phyloP scores from a whole-genome alignment of 1,140 invertebrate genomes.

The Amyelois transitella region DNA sequence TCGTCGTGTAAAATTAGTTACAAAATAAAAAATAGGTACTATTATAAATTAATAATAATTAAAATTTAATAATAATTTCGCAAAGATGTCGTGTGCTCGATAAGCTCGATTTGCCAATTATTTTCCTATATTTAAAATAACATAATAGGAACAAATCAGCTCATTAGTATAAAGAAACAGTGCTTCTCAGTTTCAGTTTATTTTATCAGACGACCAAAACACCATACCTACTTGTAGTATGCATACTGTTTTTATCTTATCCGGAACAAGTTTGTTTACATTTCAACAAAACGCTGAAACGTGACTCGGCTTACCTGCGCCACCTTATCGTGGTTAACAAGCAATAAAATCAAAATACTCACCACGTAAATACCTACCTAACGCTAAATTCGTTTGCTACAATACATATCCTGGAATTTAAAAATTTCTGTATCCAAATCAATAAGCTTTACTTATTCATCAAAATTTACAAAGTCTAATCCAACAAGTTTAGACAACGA shows the following conservation, averaged over 20 bases:
- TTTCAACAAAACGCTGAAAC: conserved; percentile 66
- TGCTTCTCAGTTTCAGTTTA: background rate
- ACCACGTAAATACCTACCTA: conserved; percentile 29
- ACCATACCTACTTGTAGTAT: conserved; percentile 19
- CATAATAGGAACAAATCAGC: too few species aligned
- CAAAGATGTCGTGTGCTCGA: too few species aligned
- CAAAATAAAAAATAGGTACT: too few species aligned
- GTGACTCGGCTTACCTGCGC: conserved; percentile 54
- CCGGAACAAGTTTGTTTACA: conserved; percentile 70
- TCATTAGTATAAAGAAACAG: background rate
- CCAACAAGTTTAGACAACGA: background rate
- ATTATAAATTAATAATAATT: background rate
- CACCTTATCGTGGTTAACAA: conserved; percentile 62
- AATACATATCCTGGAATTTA: background rate
- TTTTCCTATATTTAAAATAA: too few species aligned
- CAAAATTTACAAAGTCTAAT: background rate
- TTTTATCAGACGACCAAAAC: conserved; percentile 16
- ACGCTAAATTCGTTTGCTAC: background rate
- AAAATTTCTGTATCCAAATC: background rate
- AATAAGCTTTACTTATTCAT: background rate
- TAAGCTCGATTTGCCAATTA: too few species aligned
- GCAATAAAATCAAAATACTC: conserved; percentile 58
- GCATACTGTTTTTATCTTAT: conserved; percentile 64
- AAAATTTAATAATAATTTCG: too few species aligned
- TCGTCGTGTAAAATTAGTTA: too few species aligned